A percentile compares a stretch with the other conserved stretches of the same genome.
Conservation (phyloP, 2,888 invertebrate genomes). For the Strigamia crassipes region DNA sequence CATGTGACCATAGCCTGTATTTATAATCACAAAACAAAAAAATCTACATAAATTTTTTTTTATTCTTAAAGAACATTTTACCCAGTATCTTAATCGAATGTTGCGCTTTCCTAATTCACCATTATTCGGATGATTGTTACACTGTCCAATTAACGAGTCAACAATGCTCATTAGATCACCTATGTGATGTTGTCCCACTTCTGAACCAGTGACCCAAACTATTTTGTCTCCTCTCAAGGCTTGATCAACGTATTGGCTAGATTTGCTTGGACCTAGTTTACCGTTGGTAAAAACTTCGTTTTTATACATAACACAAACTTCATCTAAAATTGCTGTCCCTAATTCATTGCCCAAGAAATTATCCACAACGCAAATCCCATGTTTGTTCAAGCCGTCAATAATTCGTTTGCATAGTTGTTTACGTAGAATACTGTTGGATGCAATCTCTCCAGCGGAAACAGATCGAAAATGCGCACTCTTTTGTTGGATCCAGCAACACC, state of each 20-base stretch:
- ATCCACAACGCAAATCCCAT: constrained; percentile 90
- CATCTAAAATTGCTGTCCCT: constrained; percentile 76
- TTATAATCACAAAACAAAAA: constrained; percentile 52
- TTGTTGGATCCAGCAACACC: not conserved
- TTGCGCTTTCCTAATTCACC: constrained; percentile 83
- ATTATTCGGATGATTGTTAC: constrained; percentile 79
- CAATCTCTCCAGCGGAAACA: not conserved
- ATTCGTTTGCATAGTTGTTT: constrained; percentile 61
- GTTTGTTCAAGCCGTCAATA: constrained; percentile 80
- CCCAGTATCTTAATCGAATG: constrained; percentile 89
- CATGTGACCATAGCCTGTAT: constrained; percentile 96
- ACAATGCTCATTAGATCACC: constrained; percentile 70
- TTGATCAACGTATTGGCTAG: constrained; percentile 54
- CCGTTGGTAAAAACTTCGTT: constrained; percentile 71
- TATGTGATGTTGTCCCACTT: constrained; percentile 76
- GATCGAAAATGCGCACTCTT: not conserved
- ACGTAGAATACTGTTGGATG: not conserved
- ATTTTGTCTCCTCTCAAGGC: constrained; percentile 79
- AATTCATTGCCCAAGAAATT: constrained; percentile 81
- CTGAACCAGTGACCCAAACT: constrained; percentile 88
- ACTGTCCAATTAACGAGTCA: constrained; percentile 75
- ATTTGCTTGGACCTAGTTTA: constrained; percentile 77
- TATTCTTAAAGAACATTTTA: constrained; percentile 58
- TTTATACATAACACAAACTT: constrained; percentile 65
- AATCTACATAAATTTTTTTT: not conserved